A percentile compares a stretch with the other conserved stretches of the same genome.
These are phyloP conservation scores for Camponotus floridanus DNA, from an alignment of 1,140 invertebrate genomes.

Conservation along the genomic window DNA sequence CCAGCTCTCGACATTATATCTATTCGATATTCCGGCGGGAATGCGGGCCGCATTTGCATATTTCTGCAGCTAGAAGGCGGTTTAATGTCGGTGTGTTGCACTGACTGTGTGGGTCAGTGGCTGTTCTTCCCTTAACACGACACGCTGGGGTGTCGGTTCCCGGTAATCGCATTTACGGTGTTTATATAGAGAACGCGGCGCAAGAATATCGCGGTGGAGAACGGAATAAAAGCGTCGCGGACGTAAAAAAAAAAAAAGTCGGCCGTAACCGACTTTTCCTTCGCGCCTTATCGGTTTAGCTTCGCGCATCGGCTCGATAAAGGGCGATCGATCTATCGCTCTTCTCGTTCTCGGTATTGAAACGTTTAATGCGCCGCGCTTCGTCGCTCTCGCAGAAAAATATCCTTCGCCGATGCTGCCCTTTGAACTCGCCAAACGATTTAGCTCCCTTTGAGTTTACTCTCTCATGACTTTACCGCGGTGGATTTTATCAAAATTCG, in stretches of 20 bases:
- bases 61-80: constrained; percentile 30
- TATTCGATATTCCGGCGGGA: constrained; percentile 49
- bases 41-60: constrained; percentile 51
- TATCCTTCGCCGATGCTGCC: constrained; percentile 35
- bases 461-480: constrained; percentile 18
- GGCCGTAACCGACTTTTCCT: constrained; percentile 40
- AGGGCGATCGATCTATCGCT: constrained; percentile 56
- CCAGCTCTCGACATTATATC: constrained; percentile 26
- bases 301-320: constrained; percentile 19
- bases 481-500: constrained; percentile 40
- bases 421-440: constrained; percentile 50
- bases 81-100: background rate
- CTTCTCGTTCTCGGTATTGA: constrained; percentile 23
- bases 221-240: constrained; percentile 35
- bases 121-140: constrained; percentile 19
- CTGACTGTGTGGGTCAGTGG: constrained; percentile 34
- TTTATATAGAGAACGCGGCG: constrained; percentile 28
- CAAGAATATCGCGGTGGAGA: background rate
- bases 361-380: constrained; percentile 52
- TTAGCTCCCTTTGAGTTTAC: constrained; percentile 51
- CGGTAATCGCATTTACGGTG: constrained; percentile 45
- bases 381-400: constrained; percentile 42
- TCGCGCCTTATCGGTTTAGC: constrained; percentile 42
- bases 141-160: background rate
- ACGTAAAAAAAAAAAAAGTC: constrained; percentile 47